Conservation (phyloP, 2,797 vertebrate species). For the Pygocentrus nattereri region DNA sequence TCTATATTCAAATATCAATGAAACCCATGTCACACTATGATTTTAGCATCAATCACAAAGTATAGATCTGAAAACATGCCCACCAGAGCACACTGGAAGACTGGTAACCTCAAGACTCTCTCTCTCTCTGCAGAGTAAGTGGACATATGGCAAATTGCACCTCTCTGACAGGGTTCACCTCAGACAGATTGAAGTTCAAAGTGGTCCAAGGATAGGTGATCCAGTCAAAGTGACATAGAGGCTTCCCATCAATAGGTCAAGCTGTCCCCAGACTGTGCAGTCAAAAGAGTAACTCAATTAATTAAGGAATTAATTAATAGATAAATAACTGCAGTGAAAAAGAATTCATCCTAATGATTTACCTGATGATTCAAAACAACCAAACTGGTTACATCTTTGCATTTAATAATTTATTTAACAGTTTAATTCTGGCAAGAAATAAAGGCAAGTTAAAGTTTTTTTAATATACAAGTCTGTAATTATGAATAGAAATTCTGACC, state of each 20-base stretch:
- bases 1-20: too few species aligned
- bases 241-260: background rate
- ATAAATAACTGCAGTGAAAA: too few species aligned
- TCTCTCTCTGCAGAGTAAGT: conserved; percentile 24
- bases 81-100: background rate
- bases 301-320: background rate
- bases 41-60: background rate
- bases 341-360: too few species aligned
- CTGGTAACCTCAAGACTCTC: background rate
- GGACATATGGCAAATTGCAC: conserved; percentile 51
- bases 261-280: background rate
- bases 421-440: too few species aligned
- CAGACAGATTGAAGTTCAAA: conserved; percentile 49
- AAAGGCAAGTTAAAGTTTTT: too few species aligned
- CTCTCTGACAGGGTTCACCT: conserved; percentile 42
- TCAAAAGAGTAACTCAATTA: background rate
- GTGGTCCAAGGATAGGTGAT: conserved; percentile 44
- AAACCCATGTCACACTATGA: background rate
- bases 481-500: too few species aligned
- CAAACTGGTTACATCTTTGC: too few species aligned
- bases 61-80: background rate
- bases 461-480: too few species aligned
- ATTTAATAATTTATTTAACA: too few species aligned
- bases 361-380: too few species aligned
- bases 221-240: background rate